Conservation (phyloP, 2,113 vertebrate species). For the Tonatia bakeri region DNA sequence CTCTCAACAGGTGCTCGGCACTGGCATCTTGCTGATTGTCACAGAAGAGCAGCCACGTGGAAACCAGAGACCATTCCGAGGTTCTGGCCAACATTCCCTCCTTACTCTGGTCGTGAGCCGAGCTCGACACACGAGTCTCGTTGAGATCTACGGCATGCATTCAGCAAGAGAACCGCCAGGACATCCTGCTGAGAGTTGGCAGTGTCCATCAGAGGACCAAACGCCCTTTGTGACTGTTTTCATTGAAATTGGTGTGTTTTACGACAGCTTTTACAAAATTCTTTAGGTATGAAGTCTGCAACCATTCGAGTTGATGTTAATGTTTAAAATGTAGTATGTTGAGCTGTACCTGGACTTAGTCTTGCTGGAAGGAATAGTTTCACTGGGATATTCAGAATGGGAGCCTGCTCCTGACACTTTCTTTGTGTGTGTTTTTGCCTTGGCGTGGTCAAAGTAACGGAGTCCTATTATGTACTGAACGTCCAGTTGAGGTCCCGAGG, state of each 20-base stretch:
- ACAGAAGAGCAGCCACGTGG: not conserved
- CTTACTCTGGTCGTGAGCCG: not conserved
- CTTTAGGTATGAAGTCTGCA: not conserved
- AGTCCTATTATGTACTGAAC: not conserved
- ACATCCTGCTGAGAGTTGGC: not conserved
- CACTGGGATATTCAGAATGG: not conserved
- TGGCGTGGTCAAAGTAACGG: not conserved
- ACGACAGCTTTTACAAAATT: not conserved
- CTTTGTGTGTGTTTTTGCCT: not conserved
- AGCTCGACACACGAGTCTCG: fast-evolving
- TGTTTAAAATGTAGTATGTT: not conserved
- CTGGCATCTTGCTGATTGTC: not conserved
- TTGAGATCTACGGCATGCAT: not conserved
- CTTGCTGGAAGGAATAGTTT: not conserved
- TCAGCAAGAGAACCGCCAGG: not conserved
- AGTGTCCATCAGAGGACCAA: not conserved
- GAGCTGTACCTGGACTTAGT: not conserved
- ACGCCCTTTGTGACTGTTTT: not conserved
- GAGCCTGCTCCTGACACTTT: not conserved
- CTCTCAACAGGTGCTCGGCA: not conserved
- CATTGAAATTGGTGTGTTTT: not conserved
- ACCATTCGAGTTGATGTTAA: not conserved
- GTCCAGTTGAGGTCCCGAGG: too few relatives aligned
- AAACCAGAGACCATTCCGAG: not conserved
- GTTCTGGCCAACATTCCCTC: not conserved